Base-by-base conservation (phyloP, 2,888 invertebrate genomes). In the Dolichomitus sp. region DNA sequence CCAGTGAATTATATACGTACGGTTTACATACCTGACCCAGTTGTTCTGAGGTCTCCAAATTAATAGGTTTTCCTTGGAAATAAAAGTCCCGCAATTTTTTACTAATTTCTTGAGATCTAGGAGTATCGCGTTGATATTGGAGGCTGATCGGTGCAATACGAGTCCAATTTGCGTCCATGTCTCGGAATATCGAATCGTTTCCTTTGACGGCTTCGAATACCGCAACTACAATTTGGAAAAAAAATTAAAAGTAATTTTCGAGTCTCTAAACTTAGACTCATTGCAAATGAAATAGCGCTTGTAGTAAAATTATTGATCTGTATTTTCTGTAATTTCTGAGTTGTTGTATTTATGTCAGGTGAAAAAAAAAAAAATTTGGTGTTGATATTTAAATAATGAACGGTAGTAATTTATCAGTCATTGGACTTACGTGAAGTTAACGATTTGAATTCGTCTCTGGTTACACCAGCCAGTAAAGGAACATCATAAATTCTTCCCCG, bases 401-500 rank as follows among this genome's bases (percentile, higher is more conserved):
- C 4, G 0, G 33, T 33, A 6, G 33, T 33, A 6, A 33, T 12
- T 42, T 9, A 4, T 42, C 1, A 42, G 3, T 42, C 42, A 42
- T 12, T 42, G 12, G 42, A 3, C 59, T 59, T 59, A 59, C 59
- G 17, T n/a, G 14, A 12, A 1, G 37, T 59, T 9, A 59, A 33
- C 2, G 30, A 59, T 12, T 94, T 95, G 93, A 96, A 96, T 92
- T 97, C 97, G 84, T 96, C 95, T 61, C 95, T 94, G 0, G 96
- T 96, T 88, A 96, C 95, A 65, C 96, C 96, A 78, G 95, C 94
- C 75, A 97, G 95, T 72, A 96, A 92, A 0, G 97, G 97, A 14
- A 97, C 95, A 57, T 95, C 94, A 86, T 95, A 94, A 82, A 96
- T 95, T 50, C 95, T 94, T 4, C 95, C 95, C 68, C 94, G 91